Conservation (phyloP, 2,113 vertebrate species). For the Semnornis frantzii region DNA sequence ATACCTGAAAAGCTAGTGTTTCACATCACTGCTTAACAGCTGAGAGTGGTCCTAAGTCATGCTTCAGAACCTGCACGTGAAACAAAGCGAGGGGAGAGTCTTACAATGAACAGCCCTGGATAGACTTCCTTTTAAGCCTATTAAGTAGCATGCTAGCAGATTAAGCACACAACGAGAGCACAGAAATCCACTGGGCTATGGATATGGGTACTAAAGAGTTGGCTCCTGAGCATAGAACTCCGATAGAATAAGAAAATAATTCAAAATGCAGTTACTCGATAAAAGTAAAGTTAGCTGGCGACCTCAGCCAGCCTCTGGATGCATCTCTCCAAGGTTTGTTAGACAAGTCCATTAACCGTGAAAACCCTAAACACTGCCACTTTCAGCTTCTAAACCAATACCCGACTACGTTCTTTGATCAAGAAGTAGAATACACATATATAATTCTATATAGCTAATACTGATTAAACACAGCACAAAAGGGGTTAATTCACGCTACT, state of each 20-base stretch:
- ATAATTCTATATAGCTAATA: conserved; percentile 96
- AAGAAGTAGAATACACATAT: conserved; percentile 93
- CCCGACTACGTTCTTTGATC: conserved; percentile 87
- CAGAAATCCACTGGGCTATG: conserved; percentile 74
- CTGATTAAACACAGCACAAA: conserved; percentile 93
- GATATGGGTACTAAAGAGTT: conserved; percentile 74
- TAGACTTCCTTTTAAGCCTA: conserved; percentile 62
- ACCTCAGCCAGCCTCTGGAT: conserved; percentile 78
- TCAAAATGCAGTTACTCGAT: conserved; percentile 76
- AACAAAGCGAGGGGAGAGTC: conserved; percentile 63
- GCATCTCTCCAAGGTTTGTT: conserved; percentile 67
- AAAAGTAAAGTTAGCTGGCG: conserved; percentile 81
- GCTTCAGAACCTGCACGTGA: conserved; percentile 46
- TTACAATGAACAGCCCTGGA: conserved; percentile 56
- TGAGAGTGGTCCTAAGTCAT: conserved; percentile 28
- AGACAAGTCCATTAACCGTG: conserved; percentile 83
- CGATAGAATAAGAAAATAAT: conserved; percentile 72
- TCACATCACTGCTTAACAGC: conserved; percentile 36
- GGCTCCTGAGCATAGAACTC: conserved; percentile 77
- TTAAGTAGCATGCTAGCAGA: conserved; percentile 71
- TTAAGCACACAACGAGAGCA: conserved; percentile 68
- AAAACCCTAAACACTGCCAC: conserved; percentile 81
- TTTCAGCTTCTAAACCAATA: conserved; percentile 91
- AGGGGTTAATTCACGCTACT: conserved; percentile 88
- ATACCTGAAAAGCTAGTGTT: conserved; percentile 39